Base-by-base conservation (phyloP, 2,888 invertebrate genomes). In the Limnephilus auricula region DNA sequence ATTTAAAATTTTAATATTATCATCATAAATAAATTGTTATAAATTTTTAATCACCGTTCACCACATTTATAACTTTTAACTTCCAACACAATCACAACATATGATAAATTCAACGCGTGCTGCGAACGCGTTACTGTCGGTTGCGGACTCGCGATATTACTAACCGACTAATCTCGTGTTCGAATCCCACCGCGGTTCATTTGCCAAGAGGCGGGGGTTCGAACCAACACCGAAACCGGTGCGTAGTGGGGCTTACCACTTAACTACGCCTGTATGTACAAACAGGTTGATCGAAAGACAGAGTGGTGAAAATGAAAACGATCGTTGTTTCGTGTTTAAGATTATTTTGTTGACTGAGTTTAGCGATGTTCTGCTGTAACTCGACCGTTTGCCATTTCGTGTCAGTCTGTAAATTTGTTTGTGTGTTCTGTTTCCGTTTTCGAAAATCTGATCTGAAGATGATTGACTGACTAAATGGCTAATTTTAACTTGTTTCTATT, bases 161-260 rank as follows among this genome's bases (percentile, higher is more conserved):
- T 32, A 15, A 82, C 34, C 0, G 82, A 37, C 82, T 18, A 32
- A n/a, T 65, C 34, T 37, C 34, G 34, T 18, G 82, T 82, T 82
- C 82, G 25, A 82, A 34, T 34, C 82, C 82, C 82, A 37, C 82
- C n/a, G 82, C 82, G 82, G 82, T 82, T 37, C 18, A 25, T 82
- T 82, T 37, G 34, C 34, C 82, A 82, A 34, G 34, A 25, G 82
- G 32, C 65, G 65, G 65, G 65, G 65, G 65, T n/a, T 18, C 34
- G 82, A 82, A 34, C 34, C 25, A 0, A n/a, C 3, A 25, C 65
- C 25, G 82, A 15, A 12, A 32, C 34, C 18, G 25, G 15, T 15
- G 31, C 32, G 25, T n/a, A 9, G 65, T n/a, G 65, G 15, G 82
- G 82, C 32, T 31, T 25, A 0, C 15, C 82, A 31, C 82, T 18